Evolutionary conservation across 2,797 vertebrate genomes (phyloP).

Genomic region (Brachyrhaphis roseni): DNA sequence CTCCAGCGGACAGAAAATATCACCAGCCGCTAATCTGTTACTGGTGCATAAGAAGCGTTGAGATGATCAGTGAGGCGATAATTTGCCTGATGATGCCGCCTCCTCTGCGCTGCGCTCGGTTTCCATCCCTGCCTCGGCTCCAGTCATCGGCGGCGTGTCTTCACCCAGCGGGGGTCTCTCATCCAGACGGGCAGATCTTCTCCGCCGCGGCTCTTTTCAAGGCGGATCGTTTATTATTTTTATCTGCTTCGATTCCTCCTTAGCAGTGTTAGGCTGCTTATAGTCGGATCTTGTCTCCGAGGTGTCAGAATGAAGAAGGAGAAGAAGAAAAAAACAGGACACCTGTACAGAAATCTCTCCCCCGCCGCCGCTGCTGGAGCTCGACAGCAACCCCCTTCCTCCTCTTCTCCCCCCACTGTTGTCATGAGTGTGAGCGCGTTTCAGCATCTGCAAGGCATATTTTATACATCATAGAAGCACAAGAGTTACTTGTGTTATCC

Average conservation of each 20-base stretch:
- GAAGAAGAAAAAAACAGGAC: slow-evolving; percentile 42
- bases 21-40: slow-evolving; percentile 34
- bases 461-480: slow-evolving; percentile 1
- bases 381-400: slow-evolving; percentile 41
- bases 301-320: slow-evolving; percentile 50
- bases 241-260: slow-evolving; percentile 59
- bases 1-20: slow-evolving; percentile 24
- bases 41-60: slow-evolving; percentile 42
- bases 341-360: slow-evolving; percentile 67
- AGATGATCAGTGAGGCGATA: slow-evolving; percentile 52
- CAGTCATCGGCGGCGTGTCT: slow-evolving; percentile 76
- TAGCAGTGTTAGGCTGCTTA: slow-evolving; percentile 57
- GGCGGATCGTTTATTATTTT: slow-evolving; percentile 61
- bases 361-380: slow-evolving; percentile 37
- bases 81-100: slow-evolving; percentile 44
- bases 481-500: neutral
- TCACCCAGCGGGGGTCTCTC: slow-evolving; percentile 75
- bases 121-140: slow-evolving; percentile 62
- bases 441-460: slow-evolving; percentile 29
- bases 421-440: slow-evolving; percentile 41
- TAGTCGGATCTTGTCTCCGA: slow-evolving; percentile 58
- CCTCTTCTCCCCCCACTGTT: slow-evolving; percentile 25
- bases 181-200: slow-evolving; percentile 61
- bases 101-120: slow-evolving; percentile 40
- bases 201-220: slow-evolving; percentile 51